Conservation (phyloP, 1,140 invertebrate genomes). For the Brachionus rotundiformis region DNA sequence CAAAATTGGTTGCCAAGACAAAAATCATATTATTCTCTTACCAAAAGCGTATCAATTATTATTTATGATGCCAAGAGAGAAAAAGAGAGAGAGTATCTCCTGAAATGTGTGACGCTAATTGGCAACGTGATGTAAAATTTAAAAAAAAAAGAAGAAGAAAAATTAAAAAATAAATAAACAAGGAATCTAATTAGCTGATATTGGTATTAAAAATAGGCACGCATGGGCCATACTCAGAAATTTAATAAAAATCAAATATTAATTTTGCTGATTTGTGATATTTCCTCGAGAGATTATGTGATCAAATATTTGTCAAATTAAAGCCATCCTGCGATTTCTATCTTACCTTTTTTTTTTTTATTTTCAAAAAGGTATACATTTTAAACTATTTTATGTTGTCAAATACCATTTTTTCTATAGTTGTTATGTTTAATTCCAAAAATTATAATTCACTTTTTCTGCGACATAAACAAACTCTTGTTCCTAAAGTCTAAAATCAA, state of each 20-base stretch:
- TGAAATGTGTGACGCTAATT: background rate
- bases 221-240: background rate
- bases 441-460: conserved; percentile 28
- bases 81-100: background rate
- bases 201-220: background rate
- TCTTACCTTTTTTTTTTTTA: background rate
- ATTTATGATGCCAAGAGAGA: background rate
- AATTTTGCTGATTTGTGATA: background rate
- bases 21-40: too few relatives aligned
- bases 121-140: background rate
- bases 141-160: too few relatives aligned
- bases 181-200: background rate
- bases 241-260: conserved; percentile 2
- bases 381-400: background rate
- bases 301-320: conserved; percentile 16
- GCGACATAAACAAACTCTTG: conserved; percentile 25
- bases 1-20: background rate
- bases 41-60: background rate
- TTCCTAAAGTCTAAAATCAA: background rate
- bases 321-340: conserved; percentile 5
- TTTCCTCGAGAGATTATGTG: conserved; percentile 17
- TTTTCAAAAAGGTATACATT: background rate
- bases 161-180: too few relatives aligned
- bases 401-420: background rate
- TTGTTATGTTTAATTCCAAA: background rate